Base-by-base conservation (phyloP, 2,797 vertebrate species). In the Rhincodon typus region DNA sequence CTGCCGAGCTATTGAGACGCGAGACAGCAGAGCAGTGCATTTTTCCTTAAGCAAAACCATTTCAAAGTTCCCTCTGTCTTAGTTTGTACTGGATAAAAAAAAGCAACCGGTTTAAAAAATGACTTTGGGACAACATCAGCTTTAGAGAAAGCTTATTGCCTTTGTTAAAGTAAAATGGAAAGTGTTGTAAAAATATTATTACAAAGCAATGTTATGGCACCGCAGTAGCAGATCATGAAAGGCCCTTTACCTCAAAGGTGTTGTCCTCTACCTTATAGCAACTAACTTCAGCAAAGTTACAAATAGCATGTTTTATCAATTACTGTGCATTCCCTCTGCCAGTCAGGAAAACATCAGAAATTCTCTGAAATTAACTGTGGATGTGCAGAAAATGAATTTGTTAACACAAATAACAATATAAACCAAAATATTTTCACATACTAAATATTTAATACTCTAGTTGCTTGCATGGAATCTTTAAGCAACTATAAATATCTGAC, bases 371-470 rank as follows among this genome's bases (percentile, higher is more conserved):
- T 0, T 94, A 94, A 72, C 69, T 50, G 15, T 21, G 46, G 94
- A 42, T 34, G 46, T 74, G 69, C 13, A n/a, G 42, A 53, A 10
- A 53, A 94, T 74, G 34, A 74, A 53, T 27, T 19, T 50, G 5
- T 74, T 50, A 95, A 30, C 70, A 77, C 30, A 53, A 30, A 95
- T 69, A 94, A 94, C 42, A 2, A 25, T 70, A n/a, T 25, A 67
- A 95, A 53, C 17, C 70, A 53, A 91, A 91, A 30, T 53, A 72
- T 30, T 74, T 94, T 77, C 70, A 95, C 27, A 34, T 53, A 34
- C 12, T 77, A 72, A 77, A 95, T 95, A 53, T 74, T 94, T 94
- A 94, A 94, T 74, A 27, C 57, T 91, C 57, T n/a, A 6, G 17
- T 3, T 94, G 66, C 46, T 94, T 70, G 13, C 46, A 66, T 21